Evolutionary conservation across 2,113 vertebrate species (phyloP).

Genomic region (Dinomys branickii): DNA sequence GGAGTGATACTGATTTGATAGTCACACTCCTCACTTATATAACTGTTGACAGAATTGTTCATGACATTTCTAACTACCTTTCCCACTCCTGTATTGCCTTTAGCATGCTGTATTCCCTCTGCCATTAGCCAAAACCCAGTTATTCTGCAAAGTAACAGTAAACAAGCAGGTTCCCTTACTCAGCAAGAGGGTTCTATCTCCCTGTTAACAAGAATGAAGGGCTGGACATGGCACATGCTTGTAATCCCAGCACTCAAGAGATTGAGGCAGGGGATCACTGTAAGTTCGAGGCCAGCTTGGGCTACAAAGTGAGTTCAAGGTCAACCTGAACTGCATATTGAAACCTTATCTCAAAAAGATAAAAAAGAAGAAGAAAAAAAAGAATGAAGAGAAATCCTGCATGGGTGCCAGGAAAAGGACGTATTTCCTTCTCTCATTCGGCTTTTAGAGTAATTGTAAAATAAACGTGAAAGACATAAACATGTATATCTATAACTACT

Average conservation of each 20-base stretch:
- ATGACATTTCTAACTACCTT: not conserved
- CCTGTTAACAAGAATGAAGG: slow-evolving; percentile 13
- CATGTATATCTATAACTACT: slow-evolving; percentile 41
- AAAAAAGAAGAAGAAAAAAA: too few relatives aligned
- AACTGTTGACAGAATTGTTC: not conserved
- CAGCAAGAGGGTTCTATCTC: not conserved
- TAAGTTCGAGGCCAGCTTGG: too few relatives aligned
- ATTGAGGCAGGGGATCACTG: too few relatives aligned
- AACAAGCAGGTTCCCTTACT: not conserved
- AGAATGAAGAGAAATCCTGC: not conserved
- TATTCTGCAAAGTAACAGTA: not conserved
- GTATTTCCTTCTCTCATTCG: not conserved
- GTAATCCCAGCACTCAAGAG: too few relatives aligned
- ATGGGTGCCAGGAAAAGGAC: not conserved
- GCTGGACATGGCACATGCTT: not conserved
- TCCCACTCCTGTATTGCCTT: not conserved
- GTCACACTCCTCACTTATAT: not conserved
- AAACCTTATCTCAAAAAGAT: too few relatives aligned
- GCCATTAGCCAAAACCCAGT: not conserved
- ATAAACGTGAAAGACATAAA: slow-evolving; percentile 55
- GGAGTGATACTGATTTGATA: not conserved
- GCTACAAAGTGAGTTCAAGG: too few relatives aligned
- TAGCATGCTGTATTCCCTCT: not conserved
- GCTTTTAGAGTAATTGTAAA: slow-evolving; percentile 49
- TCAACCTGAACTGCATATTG: too few relatives aligned